Conservation (phyloP, 1,140 invertebrate species). For the Euura lappo region DNA sequence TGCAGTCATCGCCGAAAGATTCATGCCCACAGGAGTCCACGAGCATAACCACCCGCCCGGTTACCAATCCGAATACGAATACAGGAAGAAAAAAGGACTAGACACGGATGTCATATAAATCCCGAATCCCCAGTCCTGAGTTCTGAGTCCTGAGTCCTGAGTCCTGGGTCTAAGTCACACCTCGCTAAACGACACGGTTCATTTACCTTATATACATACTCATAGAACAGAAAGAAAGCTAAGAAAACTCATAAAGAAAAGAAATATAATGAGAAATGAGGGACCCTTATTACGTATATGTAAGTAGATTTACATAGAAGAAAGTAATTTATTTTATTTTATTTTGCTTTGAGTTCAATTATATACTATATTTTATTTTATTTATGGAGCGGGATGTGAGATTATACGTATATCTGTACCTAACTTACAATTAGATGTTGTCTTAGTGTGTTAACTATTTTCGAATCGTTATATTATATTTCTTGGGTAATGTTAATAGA, state of each 20-base stretch:
- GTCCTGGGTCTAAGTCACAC: no score
- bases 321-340: no score
- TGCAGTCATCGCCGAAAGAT: slow-evolving; percentile 44
- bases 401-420: not conserved
- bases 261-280: no score
- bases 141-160: no score
- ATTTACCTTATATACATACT: no score
- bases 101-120: slow-evolving; percentile 29
- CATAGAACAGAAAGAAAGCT: no score
- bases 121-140: no score
- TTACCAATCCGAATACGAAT: slow-evolving; percentile 43
- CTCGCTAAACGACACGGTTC: no score
- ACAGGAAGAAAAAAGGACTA: slow-evolving; percentile 39
- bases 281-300: no score
- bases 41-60: slow-evolving; percentile 45
- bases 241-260: no score
- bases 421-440: not conserved
- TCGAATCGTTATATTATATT: not conserved
- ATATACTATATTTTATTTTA: not conserved
- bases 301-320: no score
- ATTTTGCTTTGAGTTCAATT: not conserved
- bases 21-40: slow-evolving; percentile 45
- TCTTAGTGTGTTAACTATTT: not conserved
- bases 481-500: not conserved
- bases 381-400: not conserved